These are phyloP conservation scores for Falco peregrinus DNA, from an alignment of 2,797 vertebrate species.

Conservation along the genomic window DNA sequence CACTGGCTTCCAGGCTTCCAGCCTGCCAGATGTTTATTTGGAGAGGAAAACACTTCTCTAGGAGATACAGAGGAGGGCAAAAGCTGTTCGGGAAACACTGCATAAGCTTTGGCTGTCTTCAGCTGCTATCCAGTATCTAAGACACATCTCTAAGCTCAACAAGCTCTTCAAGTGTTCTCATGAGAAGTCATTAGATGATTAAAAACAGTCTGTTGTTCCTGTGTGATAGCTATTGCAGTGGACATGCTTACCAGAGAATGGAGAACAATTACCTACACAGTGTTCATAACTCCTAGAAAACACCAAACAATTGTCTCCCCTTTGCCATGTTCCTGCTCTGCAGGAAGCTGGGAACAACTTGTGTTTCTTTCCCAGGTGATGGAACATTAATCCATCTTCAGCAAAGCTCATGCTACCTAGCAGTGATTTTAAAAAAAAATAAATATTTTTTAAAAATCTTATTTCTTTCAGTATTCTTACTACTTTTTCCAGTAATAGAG, in stretches of 20 bases:
- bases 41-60: neutral
- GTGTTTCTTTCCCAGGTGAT: neutral
- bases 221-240: neutral
- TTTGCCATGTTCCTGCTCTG: neutral
- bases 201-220: neutral
- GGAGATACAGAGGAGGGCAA: neutral
- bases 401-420: neutral
- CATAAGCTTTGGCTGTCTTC: neutral
- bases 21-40: neutral
- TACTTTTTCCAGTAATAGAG: neutral
- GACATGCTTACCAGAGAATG: neutral
- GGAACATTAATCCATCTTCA: neutral
- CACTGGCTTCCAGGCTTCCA: neutral
- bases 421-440: neutral
- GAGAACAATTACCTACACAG: neutral
- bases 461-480: neutral
- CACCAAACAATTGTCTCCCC: neutral
- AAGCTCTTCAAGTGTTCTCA: neutral
- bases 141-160: neutral
- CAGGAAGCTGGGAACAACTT: neutral
- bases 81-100: neutral
- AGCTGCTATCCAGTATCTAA: neutral
- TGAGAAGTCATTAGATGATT: neutral
- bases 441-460: neutral
- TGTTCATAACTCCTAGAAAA: neutral